Conservation (phyloP, 2,113 vertebrate species). For the Zosterops hypoxanthus region DNA sequence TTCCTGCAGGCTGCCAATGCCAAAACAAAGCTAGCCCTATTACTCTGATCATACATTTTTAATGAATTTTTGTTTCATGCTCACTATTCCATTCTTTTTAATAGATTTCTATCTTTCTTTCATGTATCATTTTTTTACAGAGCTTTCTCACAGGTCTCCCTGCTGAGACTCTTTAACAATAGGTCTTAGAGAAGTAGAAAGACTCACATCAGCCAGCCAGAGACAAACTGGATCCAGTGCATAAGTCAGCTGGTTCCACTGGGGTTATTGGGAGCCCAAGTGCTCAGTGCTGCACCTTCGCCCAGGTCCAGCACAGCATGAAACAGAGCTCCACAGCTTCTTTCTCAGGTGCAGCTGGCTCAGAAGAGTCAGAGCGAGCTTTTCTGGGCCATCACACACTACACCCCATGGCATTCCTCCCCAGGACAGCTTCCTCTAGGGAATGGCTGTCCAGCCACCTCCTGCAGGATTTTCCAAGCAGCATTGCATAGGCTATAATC, state of each 20-base stretch:
- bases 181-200: neutral
- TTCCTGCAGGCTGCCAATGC: conserved; percentile 7
- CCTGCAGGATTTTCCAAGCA: neutral
- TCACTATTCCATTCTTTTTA: conserved; percentile 5
- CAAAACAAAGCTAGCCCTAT: conserved; percentile 49
- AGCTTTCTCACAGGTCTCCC: conserved; percentile 18
- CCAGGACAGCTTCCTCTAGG: neutral
- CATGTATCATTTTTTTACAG: conserved; percentile 24
- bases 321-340: neutral
- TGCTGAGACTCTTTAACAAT: neutral
- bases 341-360: neutral
- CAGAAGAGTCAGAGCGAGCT: neutral
- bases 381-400: neutral
- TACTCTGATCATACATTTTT: conserved; percentile 58
- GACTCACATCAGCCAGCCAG: neutral
- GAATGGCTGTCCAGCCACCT: neutral
- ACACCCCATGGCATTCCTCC: neutral
- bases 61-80: conserved; percentile 43
- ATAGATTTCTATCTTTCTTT: conserved; percentile 43
- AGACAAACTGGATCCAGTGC: neutral
- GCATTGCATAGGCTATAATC: neutral
- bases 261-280: neutral
- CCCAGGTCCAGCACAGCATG: neutral
- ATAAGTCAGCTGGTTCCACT: neutral
- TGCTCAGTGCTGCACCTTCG: neutral